Evolutionary conservation across 2,797 vertebrate genomes (phyloP).

Genomic region (Meda fulgida): DNA sequence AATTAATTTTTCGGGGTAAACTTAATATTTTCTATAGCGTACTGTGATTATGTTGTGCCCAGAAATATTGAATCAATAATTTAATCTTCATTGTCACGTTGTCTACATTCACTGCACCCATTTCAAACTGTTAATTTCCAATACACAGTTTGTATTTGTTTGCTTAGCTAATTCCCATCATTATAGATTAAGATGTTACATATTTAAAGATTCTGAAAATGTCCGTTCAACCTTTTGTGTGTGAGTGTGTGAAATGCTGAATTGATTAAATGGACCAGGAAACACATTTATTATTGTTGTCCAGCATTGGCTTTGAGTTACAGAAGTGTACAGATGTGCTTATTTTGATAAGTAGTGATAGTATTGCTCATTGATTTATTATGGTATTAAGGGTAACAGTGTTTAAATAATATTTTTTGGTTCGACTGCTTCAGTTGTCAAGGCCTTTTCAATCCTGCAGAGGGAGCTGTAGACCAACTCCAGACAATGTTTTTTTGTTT

Average conservation of each 20-base stretch:
- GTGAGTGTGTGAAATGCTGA: background rate
- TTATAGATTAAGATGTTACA: background rate
- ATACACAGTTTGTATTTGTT: background rate
- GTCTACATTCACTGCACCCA: background rate
- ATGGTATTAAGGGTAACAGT: background rate
- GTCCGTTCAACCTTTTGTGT: background rate
- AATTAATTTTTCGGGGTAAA: background rate
- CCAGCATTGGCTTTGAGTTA: background rate
- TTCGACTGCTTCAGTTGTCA: background rate
- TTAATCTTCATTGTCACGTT: background rate
- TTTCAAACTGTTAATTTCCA: background rate
- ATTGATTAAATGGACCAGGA: background rate
- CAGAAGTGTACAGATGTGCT: background rate
- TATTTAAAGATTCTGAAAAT: background rate
- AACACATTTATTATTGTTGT: background rate
- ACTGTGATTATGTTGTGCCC: background rate
- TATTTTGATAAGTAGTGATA: background rate
- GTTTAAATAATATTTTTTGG: background rate
- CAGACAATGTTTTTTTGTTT: background rate
- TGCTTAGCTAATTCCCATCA: background rate
- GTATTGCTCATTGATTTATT: background rate
- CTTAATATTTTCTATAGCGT: background rate
- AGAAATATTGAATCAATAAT: background rate
- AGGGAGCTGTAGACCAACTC: slow-evolving; percentile 34
- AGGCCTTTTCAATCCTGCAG: slow-evolving; percentile 1